Base-by-base conservation (phyloP, 1,140 invertebrate species). In the Heliothis subflexa region DNA sequence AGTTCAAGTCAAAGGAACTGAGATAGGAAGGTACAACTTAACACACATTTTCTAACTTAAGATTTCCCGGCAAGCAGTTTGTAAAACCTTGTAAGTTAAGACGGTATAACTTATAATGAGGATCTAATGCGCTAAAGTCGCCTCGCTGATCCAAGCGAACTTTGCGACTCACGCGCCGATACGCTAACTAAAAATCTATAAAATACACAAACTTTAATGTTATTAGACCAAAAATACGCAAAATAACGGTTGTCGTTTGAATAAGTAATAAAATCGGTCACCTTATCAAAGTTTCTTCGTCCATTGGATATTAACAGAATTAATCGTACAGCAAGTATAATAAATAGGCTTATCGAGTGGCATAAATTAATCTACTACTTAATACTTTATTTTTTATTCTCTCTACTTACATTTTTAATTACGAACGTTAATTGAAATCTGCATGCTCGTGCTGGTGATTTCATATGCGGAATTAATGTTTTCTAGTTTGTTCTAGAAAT, bases 361-460 rank as follows among this genome's bases (percentile, higher is more conserved):
- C 83, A 89, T 88, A 89, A 89, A 89, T 89, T 89, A 91, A 88
- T 90, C 89, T 86, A 49, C 79, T 80, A 79, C 76, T 83, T 91
- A 89, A 89, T 89, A 89, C 86, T 89, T 87, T 89, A 87, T 89
- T 88, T 88, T 77, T 55, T 77, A 75, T 75, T 64, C 71, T 75
- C 74, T 33, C 62, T 88, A 86, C 82, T 85, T 84, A 85, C 84
- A 85, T 88, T 91, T 91, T 91, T 89, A 89, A 91, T 89, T 89
- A 89, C 81, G 77, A 64, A 85, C 77, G 88, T 89, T 91, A 91
- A 91, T 91, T 91, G 86, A 91, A 91, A 87, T 81, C 78, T 79
- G 77, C 74, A 79, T 80, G 83, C 81, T 83, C 82, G 83, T 88
- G 61, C 18, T 62, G n/a, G 25, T 72, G 62, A 68, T 77, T 66